A percentile compares a stretch with the other conserved stretches of the same genome.
Evolutionary conservation across 1,140 invertebrate genomes (phyloP).

Genomic region (Drosophila subobscura): DNA sequence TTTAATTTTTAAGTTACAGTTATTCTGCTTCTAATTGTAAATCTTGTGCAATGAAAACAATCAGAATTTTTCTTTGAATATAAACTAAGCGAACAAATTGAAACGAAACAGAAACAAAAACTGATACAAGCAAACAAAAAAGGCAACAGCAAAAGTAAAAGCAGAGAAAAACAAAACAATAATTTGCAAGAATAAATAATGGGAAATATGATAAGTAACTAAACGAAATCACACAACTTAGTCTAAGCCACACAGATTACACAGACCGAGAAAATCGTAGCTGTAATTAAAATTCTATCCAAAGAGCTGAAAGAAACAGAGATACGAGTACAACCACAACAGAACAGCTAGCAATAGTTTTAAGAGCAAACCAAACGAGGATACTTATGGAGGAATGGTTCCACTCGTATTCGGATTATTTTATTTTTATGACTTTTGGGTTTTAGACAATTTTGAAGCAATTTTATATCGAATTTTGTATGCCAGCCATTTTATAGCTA

Average conservation of each 20-base stretch:
- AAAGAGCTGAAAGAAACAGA: conserved; percentile 32
- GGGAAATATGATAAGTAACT: conserved; percentile 37
- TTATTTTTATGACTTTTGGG: conserved; percentile 24
- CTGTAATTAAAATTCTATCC: conserved; percentile 61
- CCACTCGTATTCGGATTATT: conserved; percentile 2
- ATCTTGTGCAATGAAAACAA: conserved; percentile 83
- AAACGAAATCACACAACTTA: conserved; percentile 63
- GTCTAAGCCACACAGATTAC: conserved; percentile 58
- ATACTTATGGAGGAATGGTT: conserved; percentile 7
- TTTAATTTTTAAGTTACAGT: conserved; percentile 83
- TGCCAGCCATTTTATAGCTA: conserved; percentile 22
- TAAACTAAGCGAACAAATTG: conserved; percentile 48
- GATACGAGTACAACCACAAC: conserved; percentile 29
- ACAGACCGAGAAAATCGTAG: conserved; percentile 25
- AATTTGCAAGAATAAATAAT: conserved; percentile 44
- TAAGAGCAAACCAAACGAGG: conserved; percentile 18
- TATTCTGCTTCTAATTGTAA: conserved; percentile 84
- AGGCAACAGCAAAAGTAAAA: conserved; percentile 21
- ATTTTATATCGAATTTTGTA: conserved; percentile 59
- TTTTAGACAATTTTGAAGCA: conserved; percentile 33
- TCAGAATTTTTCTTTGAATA: conserved; percentile 83
- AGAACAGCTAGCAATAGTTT: conserved; percentile 56
- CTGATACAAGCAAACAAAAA: conserved; percentile 12
- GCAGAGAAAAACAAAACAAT: conserved; percentile 41
- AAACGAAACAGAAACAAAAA: conserved; percentile 17